A percentile compares a stretch with the other conserved stretches of the same genome.
phyloP scores from a whole-genome alignment of 2,113 vertebrate species.

The Actenoides hombroni region DNA sequence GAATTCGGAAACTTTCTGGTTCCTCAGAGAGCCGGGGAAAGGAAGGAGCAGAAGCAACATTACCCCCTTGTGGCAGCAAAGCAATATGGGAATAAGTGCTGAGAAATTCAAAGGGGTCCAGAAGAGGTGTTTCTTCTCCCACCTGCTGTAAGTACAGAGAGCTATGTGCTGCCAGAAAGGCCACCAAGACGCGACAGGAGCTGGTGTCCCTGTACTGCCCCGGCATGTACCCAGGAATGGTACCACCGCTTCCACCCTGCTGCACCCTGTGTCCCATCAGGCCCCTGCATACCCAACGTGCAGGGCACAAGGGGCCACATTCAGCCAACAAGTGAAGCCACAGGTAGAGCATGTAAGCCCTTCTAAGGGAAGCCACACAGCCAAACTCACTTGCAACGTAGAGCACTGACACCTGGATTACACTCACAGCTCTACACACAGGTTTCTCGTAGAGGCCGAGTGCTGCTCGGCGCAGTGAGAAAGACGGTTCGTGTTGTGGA shows the following conservation, averaged over 20 bases:
- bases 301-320: background rate
- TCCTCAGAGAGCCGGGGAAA: background rate
- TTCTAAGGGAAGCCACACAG: background rate
- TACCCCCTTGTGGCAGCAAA: conserved; percentile 57
- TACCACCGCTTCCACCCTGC: background rate
- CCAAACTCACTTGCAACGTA: background rate
- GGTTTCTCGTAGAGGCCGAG: background rate
- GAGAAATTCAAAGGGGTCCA: background rate
- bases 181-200: background rate
- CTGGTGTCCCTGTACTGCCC: background rate
- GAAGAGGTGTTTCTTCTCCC: background rate
- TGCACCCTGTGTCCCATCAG: background rate
- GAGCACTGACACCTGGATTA: background rate
- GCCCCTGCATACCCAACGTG: background rate
- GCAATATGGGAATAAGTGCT: background rate
- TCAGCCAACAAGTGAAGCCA: background rate
- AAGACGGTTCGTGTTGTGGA: fast-evolving
- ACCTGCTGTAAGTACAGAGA: background rate
- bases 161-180: background rate
- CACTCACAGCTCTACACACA: background rate
- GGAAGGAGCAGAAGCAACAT: conserved; percentile 42
- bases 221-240: fast-evolving
- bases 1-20: background rate
- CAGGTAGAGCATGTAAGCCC: background rate
- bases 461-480: background rate